Evolutionary conservation across 1,140 invertebrate genomes (phyloP).

Genomic region (Ganaspis sp.): DNA sequence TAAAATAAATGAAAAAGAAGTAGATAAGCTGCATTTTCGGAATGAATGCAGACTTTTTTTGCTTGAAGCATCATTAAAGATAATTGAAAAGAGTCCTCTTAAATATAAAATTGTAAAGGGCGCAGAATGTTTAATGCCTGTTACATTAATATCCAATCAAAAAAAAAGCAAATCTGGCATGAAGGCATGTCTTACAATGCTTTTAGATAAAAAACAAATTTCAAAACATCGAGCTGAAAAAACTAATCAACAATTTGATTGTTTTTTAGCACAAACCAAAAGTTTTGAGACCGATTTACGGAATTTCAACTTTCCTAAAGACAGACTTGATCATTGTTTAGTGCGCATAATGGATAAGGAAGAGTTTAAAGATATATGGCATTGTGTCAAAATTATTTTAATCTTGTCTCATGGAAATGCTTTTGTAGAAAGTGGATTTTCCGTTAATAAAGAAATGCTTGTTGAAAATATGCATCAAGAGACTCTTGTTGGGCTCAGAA

Average conservation of each 20-base stretch:
- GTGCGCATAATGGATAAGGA: not conserved
- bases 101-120: not conserved
- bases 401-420: not conserved
- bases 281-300: no score
- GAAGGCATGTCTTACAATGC: not conserved
- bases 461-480: not conserved
- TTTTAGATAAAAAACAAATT: not conserved
- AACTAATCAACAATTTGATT: not conserved
- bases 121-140: not conserved
- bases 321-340: not conserved
- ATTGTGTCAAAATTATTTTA: not conserved
- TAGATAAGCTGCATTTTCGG: not conserved
- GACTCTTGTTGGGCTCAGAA: not conserved
- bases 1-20: not conserved
- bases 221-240: not conserved
- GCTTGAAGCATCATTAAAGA: not conserved
- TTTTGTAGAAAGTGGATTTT: not conserved
- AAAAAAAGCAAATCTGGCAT: not conserved
- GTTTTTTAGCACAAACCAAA: not conserved
- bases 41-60: conserved; percentile 1
- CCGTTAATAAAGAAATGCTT: not conserved
- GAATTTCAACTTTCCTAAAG: not conserved
- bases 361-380: not conserved
- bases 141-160: not conserved
- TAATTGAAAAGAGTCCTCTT: conserved; percentile 9